These are phyloP conservation scores for Lanistes nyassanus DNA, from an alignment of 1,140 invertebrate genomes.

Conservation along the genomic window DNA sequence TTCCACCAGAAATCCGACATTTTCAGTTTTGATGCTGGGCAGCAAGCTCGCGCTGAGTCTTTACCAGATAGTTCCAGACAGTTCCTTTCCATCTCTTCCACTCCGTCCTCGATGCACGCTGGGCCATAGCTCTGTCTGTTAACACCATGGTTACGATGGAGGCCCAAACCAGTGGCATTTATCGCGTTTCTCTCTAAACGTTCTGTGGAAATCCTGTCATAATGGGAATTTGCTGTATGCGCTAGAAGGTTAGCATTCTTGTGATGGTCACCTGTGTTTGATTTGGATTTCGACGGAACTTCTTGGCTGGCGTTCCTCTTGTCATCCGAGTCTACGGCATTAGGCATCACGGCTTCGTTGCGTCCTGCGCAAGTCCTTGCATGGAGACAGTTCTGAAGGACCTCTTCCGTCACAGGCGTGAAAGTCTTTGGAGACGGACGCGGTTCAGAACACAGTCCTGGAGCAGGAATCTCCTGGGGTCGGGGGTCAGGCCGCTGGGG, in stretches of 20 bases:
- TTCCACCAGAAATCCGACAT: constrained; percentile 7
- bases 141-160: neutral
- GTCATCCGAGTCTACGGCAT: neutral
- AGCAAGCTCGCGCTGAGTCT: neutral
- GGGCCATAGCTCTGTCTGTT: neutral
- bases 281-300: neutral
- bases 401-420: neutral
- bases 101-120: neutral
- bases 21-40: neutral
- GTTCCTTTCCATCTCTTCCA: neutral
- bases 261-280: neutral
- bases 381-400: neutral
- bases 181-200: too few relatives aligned
- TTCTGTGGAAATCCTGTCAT: too few relatives aligned
- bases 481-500: neutral
- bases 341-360: neutral
- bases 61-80: neutral
- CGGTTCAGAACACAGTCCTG: constrained; percentile 13
- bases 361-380: neutral
- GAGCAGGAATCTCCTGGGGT: constrained; percentile 8
- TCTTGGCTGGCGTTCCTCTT: neutral
- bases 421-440: neutral
- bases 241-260: too few relatives aligned
- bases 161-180: too few relatives aligned
- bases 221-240: too few relatives aligned